phyloP scores from a whole-genome alignment of 1,140 invertebrate genomes.

The Rhopalosiphum maidis region DNA sequence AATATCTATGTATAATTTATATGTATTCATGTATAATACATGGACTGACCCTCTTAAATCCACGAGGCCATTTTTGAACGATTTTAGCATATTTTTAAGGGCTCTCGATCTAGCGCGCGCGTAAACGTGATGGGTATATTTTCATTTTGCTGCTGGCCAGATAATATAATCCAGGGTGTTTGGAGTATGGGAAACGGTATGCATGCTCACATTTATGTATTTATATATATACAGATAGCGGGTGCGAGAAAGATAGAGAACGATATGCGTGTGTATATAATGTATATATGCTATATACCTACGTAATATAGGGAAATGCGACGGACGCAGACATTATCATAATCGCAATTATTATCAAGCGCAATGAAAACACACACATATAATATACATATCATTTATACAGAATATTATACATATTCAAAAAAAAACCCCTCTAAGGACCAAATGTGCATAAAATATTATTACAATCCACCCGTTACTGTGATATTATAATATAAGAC shows the following conservation, averaged over 20 bases:
- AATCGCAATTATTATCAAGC: conserved; percentile 41
- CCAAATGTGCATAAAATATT: conserved; percentile 16
- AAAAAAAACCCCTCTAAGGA: conserved; percentile 16
- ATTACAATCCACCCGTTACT: neutral
- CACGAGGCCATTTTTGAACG: conserved; percentile 4
- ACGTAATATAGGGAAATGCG: conserved; percentile 5
- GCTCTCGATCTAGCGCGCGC: neutral
- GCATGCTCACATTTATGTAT: neutral
- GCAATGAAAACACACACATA: neutral
- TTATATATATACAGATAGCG: neutral
- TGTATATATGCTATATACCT: conserved; percentile 1
- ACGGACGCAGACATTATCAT: conserved; percentile 27
- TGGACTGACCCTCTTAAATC: neutral
- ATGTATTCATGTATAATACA: neutral
- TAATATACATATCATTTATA: neutral
- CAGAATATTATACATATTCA: neutral
- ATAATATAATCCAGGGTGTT: conserved; percentile 39
- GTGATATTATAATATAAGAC: neutral
- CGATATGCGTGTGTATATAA: neutral
- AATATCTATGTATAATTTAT: neutral
- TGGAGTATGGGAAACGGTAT: neutral
- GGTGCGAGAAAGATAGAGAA: neutral
- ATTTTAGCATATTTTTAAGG: conserved; percentile 40
- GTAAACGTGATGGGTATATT: conserved; percentile 30
- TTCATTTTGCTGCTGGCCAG: neutral